Evolutionary conservation across 2,888 invertebrate genomes (phyloP), one percentile per base, ranked within the genome.

Genomic region (Diaprepes abbreviatus): DNA sequence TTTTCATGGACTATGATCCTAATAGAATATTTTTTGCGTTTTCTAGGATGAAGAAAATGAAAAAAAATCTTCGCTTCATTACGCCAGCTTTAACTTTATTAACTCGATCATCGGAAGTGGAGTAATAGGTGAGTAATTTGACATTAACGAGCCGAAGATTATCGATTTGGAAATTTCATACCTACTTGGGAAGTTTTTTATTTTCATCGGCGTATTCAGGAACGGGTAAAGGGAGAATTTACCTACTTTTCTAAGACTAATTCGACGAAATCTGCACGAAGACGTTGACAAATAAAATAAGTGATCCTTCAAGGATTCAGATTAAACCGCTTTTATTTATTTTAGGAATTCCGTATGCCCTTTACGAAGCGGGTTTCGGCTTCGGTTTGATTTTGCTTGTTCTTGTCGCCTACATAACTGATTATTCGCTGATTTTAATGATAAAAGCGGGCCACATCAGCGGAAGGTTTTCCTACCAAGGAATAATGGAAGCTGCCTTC

Each of bases 51-150:
- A 87, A 64, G 85, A 86, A 71, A 84, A 85, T 64, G 89, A 89
- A 67, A 88, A 89, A 78, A 88, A 89, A 76, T 90, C 89, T 76
- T 90, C 92, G 71, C 84, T 92, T 74, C 90, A 92, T 24, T 89
- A 90, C 85, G 92, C 93, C 73, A 92, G 92, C 83, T 94, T 94
- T 84, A 94, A 94, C 86, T 94, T 93, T 83, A 93, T 94, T 80
- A 94, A 94, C 85, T 93, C 93, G 55, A 94, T 94, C 81, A 91
- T 94, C 73, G 94, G 94, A 67, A 93, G 93, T 79, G 94, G 94
- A 72, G 92, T 94, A 63, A 94, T 94, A 79, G 94, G 94, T 91
- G 83, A 2, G 50, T 63, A 66, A 50, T 48, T 28, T 14, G 7
- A 28, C 21, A 45, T 48, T 54, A 14, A 66, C 6, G 10, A 38